Evolutionary conservation across 2,797 vertebrate species (phyloP), one percentile per base, ranked within the genome.

Genomic region (Sebastes dallii): DNA sequence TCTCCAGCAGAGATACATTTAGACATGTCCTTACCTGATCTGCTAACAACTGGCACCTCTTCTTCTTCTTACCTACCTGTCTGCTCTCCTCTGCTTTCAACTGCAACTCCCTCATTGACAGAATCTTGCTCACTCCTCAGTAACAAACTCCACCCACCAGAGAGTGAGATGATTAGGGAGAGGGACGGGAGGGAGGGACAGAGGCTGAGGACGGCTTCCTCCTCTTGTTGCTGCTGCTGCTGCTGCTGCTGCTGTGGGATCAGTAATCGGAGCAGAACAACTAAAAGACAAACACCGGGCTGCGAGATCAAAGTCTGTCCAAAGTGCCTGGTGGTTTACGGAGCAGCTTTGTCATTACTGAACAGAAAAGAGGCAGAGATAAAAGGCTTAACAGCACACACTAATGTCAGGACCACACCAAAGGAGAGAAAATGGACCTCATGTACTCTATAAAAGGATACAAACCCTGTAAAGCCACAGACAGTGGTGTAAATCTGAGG

Each of bases 11-110:
- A 75, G 62, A 81, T 36, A 52, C 20, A 83, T 68, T 11, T 8
- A 67, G 39, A 85, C 88, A 75, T 81, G 90, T 86, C 77, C 94
- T 91, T 95, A 96, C 96, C 96, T 95, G 89, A 91, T 89, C 77
- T 74, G 74, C 67, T 75, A 36, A 78, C 75, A 61, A 86, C 84
- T 78, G 77, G 11, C 20, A 1, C 62, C 68, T 62, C 61, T 54
- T 69, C 72, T 68, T 62, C 70, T 69, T 65, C 68, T 62, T 56
- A 68, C 34, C 55, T 79, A 77, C 88, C 80, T 88, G 64, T 32
- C 67, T 77, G 83, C 80, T 36, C 66, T 71, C 25, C 29, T 82
- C 78, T 46, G 64, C 80, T 76, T 81, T 80, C 73, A 73, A 84
- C 84, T 72, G 70, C 74, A 69, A 90, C 89, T 87, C 59, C 67